phyloP scores from a whole-genome alignment of 1,140 invertebrate species.

The Limonius californicus region DNA sequence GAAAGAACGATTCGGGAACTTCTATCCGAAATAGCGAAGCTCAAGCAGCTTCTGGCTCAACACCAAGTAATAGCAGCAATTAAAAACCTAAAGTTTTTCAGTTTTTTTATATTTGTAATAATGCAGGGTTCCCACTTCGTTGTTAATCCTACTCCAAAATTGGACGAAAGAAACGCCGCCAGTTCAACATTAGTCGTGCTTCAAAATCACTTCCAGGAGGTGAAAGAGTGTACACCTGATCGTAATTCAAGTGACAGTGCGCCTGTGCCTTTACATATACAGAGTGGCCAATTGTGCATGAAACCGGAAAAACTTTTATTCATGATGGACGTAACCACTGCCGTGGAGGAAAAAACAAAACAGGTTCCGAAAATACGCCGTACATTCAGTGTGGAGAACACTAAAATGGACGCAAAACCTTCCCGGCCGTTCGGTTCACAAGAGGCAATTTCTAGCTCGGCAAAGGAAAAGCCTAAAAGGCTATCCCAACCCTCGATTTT shows the following conservation, averaged over 20 bases:
- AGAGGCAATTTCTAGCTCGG: constrained; percentile 28
- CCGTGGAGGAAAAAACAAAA: constrained; percentile 18
- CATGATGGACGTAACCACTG: constrained; percentile 38
- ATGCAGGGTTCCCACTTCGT: neutral
- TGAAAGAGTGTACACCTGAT: neutral
- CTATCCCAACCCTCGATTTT: constrained; percentile 24
- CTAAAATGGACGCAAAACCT: constrained; percentile 26
- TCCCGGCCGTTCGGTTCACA: constrained; percentile 30
- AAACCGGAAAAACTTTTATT: constrained; percentile 35
- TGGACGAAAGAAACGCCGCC: neutral
- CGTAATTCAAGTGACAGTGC: too few species aligned
- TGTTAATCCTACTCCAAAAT: neutral
- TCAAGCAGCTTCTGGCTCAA: constrained; percentile 45
- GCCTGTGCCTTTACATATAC: too few species aligned
- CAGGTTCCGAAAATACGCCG: constrained; percentile 25
- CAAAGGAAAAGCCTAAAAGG: constrained; percentile 14
- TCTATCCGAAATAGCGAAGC: constrained; percentile 54
- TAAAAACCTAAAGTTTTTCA: neutral
- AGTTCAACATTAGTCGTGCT: too few species aligned
- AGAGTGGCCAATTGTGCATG: too few species aligned
- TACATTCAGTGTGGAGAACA: constrained; percentile 29
- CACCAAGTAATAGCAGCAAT: constrained; percentile 26
- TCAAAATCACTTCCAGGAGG: neutral
- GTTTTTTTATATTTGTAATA: neutral
- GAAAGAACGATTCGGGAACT: constrained; percentile 56